These are phyloP conservation scores for Mastigias papua DNA, from an alignment of 30 jellyfish, hydroid and myxozoan species.

Conservation along the genomic window DNA sequence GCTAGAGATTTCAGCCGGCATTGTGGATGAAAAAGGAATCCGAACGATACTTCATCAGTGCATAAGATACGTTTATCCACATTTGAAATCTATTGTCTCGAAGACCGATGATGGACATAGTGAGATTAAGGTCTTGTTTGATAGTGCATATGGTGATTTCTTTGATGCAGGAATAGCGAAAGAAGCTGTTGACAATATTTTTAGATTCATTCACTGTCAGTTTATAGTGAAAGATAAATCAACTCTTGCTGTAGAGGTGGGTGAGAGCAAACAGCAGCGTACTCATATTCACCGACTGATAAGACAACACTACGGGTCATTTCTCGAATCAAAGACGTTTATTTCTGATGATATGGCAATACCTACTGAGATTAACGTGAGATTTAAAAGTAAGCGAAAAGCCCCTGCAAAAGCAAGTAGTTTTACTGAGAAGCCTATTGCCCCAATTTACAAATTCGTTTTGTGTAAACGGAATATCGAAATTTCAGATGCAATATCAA, in stretches of 20 bases:
- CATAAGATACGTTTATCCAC: conserved; percentile 70
- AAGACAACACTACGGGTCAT: conserved; percentile 53
- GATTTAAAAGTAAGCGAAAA: conserved; percentile 19
- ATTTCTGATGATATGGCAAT: background rate
- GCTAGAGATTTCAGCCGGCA: conserved; percentile 9
- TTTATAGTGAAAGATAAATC: conserved; percentile 6
- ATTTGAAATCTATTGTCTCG: conserved; percentile 23
- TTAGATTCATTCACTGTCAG: conserved; percentile 75
- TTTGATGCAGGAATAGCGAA: conserved; percentile 6
- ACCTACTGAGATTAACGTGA: conserved; percentile 26
- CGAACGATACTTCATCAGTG: conserved; percentile 62
- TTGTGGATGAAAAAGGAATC: conserved; percentile 25
- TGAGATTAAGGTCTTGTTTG: conserved; percentile 6
- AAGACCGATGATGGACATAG: conserved; percentile 17
- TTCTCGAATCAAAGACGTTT: conserved; percentile 77
- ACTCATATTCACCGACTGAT: conserved; percentile 63
- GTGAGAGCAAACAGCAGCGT: conserved; percentile 37
- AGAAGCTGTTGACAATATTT: conserved; percentile 26
- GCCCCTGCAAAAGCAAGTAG: background rate
- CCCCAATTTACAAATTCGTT: conserved; percentile 10
- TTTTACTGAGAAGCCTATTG: background rate
- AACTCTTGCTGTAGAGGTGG: conserved; percentile 5
- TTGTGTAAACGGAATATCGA: conserved; percentile 70
- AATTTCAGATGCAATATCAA: conserved; percentile 59
- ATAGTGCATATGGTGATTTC: conserved; percentile 30